phyloP scores from a whole-genome alignment of 2,113 vertebrate genomes.

The Sminthopsis crassicaudata region DNA sequence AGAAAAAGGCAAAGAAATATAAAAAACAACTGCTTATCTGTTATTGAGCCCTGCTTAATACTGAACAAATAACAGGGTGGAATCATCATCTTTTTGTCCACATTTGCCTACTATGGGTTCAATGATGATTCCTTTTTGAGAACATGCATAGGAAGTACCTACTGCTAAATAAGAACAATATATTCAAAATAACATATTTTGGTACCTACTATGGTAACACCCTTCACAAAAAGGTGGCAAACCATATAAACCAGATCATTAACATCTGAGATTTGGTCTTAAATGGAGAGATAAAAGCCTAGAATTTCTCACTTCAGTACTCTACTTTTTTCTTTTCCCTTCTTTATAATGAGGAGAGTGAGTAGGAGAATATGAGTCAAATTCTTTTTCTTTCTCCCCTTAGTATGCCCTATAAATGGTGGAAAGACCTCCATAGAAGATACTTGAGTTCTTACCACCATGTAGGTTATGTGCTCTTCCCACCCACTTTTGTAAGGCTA shows the following conservation, averaged over 20 bases:
- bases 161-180: background rate
- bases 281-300: background rate
- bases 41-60: background rate
- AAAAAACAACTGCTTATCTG: background rate
- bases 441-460: no score
- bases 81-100: no score
- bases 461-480: background rate
- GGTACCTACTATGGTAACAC: no score
- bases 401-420: background rate
- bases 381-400: background rate
- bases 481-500: background rate
- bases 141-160: no score
- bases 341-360: background rate
- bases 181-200: background rate
- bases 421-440: background rate
- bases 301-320: background rate
- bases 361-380: background rate
- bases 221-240: background rate
- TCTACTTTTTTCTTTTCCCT: background rate
- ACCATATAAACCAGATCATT: no score
- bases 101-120: background rate
- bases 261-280: background rate
- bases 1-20: background rate
- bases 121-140: background rate
- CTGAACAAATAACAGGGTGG: background rate